Conservation (phyloP, 2,797 vertebrate genomes). For the Neostethus bicornis region DNA sequence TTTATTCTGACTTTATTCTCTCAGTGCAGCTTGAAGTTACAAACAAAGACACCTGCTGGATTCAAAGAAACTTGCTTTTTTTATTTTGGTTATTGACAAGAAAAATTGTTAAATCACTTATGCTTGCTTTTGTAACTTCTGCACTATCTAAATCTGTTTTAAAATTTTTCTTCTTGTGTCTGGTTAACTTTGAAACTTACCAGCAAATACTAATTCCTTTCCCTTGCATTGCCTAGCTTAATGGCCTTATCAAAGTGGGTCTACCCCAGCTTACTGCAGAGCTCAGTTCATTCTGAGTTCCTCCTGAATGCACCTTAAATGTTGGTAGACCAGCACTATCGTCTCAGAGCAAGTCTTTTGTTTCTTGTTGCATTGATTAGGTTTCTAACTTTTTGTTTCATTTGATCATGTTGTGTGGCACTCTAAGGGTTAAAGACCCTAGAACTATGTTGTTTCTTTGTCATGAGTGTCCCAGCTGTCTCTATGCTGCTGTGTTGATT, state of each 20-base stretch:
- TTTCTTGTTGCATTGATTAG: conserved; percentile 13
- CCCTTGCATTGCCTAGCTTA: conserved; percentile 4
- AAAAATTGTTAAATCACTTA: background rate
- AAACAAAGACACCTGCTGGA: background rate
- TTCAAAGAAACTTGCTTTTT: background rate
- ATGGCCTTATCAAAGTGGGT: conserved; percentile 24
- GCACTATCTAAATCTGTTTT: background rate
- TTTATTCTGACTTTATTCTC: background rate
- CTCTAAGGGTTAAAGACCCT: background rate
- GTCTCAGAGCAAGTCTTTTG: background rate
- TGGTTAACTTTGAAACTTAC: background rate
- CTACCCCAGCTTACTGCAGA: background rate
- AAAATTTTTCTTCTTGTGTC: background rate
- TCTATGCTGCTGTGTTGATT: conserved; percentile 13
- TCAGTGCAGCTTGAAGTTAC: background rate
- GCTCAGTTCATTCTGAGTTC: background rate
- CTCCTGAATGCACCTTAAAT: conserved; percentile 18
- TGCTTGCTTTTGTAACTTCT: background rate
- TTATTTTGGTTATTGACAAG: background rate
- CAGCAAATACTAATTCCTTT: background rate
- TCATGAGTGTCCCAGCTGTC: conserved; percentile 5
- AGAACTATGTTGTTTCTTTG: background rate
- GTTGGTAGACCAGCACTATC: background rate
- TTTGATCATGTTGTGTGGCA: conserved; percentile 18
- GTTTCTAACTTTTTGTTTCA: background rate